Base-by-base conservation (phyloP, 2,113 vertebrate genomes). In the Platycercus adscitus region DNA sequence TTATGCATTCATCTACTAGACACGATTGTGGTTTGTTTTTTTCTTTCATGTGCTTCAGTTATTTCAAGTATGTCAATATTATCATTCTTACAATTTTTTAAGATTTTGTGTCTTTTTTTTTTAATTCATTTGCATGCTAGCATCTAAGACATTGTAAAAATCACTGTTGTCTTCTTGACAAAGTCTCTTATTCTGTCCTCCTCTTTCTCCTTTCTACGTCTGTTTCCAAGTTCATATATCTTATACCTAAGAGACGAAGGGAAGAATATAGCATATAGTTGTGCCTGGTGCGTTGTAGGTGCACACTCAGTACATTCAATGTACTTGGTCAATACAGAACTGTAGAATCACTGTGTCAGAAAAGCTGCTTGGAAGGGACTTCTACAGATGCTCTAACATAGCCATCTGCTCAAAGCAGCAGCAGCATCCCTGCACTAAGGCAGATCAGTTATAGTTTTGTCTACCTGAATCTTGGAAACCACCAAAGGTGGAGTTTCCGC, bases 301-400 rank as follows among this genome's bases (percentile, higher is more conserved):
- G 20, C 19, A 37, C 31, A 26, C 17, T 65, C 25, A 13, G 9
- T 60, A 46, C 53, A 21, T 39, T 63, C 44, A 18, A 28, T 55
- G 16, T 52, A n/a, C 15, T 53, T 13, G 18, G 41, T 21, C 46
- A 71, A 5, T 60, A 13, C 12, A 19, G 66, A 82, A 29, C 25
- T 79, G 39, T 5, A 68, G n/a, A 63, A 76, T 71, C 47, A 37
- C 39, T 44, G 16, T 21, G 49, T 41, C 56, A 18, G 58, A 28
- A 79, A 82, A 68, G 29, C 28, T 91, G 20, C 11, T 81, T 71
- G 65, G 31, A 75, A 50, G 37, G 8, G 25, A 31, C 19, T 44
- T 63, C 39, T 3, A 1, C 47, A 66, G 25, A 39, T 37, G 6
- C 1, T 39, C 29, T 53, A 6, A 9, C 0, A 5, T 9, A 63